phyloP scores from a whole-genome alignment of 2,888 invertebrate genomes.

The Eulithis testata region DNA sequence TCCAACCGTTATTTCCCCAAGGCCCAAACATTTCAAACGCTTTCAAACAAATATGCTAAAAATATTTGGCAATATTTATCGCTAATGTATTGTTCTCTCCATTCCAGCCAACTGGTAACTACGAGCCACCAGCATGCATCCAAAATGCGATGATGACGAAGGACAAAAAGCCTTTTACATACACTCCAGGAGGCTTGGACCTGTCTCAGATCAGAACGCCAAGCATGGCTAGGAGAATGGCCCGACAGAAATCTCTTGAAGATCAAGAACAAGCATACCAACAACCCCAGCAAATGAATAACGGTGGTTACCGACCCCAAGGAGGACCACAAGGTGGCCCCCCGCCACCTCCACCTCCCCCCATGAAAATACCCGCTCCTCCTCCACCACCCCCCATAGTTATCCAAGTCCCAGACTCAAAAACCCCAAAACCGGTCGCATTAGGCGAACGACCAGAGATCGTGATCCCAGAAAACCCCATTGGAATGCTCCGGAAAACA shows the following conservation, averaged over 20 bases:
- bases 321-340: no score
- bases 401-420: slow-evolving; percentile 75
- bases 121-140: slow-evolving; percentile 94
- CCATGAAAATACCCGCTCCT: slow-evolving; percentile 74
- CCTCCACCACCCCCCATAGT: slow-evolving; percentile 86
- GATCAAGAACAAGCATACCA: slow-evolving; percentile 76
- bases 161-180: slow-evolving; percentile 98
- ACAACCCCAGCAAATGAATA: slow-evolving; percentile 58
- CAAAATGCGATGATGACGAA: slow-evolving; percentile 98
- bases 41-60: slow-evolving; percentile 31
- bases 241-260: slow-evolving; percentile 86
- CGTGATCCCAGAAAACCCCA: slow-evolving; percentile 90
- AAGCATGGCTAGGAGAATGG: slow-evolving; percentile 92
- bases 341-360: slow-evolving; percentile 78
- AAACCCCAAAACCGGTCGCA: slow-evolving; percentile 81
- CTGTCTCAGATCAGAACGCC: slow-evolving; percentile 95
- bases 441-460: slow-evolving; percentile 88
- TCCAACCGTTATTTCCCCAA: slow-evolving; percentile 29
- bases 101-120: slow-evolving; percentile 76
- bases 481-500: slow-evolving; percentile 88
- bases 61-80: slow-evolving; percentile 20
- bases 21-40: slow-evolving; percentile 20
- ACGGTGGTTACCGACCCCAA: slow-evolving; percentile 62
- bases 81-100: slow-evolving; percentile 35
- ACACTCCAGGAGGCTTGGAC: slow-evolving; percentile 96